A percentile compares a stretch with the other conserved stretches of the same genome.
Conservation (phyloP, 2,888 invertebrate genomes). For the Orthosia cruda region DNA sequence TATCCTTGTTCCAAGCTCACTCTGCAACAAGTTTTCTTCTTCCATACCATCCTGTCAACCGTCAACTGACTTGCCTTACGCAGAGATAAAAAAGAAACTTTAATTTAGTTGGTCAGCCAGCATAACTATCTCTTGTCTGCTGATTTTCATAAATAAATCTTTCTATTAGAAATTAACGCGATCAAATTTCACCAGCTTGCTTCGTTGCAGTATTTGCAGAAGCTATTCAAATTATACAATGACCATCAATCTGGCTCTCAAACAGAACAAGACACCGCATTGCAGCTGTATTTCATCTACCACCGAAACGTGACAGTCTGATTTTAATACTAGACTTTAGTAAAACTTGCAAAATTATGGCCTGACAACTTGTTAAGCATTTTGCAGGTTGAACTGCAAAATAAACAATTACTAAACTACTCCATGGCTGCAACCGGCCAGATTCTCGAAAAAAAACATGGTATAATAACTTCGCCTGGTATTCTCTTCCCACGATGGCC, state of each 20-base stretch:
- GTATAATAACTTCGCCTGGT: no score
- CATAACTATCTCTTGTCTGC: background rate
- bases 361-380: background rate
- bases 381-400: background rate
- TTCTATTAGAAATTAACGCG: background rate
- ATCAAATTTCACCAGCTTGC: background rate
- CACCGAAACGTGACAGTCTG: background rate
- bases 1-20: no score
- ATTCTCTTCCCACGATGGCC: no score
- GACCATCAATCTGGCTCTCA: background rate
- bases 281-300: slow-evolving; percentile 21
- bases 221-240: background rate
- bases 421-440: no score
- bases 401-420: no score
- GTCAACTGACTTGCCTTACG: background rate
- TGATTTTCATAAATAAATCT: background rate
- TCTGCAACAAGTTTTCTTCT: no score
- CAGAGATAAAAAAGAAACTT: background rate
- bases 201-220: background rate
- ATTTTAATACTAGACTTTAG: background rate
- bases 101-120: no score
- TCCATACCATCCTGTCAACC: no score
- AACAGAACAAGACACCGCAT: slow-evolving; percentile 8
- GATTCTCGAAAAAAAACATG: no score
- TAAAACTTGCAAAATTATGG: background rate